phyloP scores from a whole-genome alignment of 2,888 invertebrate genomes.

The Clivina fossor region DNA sequence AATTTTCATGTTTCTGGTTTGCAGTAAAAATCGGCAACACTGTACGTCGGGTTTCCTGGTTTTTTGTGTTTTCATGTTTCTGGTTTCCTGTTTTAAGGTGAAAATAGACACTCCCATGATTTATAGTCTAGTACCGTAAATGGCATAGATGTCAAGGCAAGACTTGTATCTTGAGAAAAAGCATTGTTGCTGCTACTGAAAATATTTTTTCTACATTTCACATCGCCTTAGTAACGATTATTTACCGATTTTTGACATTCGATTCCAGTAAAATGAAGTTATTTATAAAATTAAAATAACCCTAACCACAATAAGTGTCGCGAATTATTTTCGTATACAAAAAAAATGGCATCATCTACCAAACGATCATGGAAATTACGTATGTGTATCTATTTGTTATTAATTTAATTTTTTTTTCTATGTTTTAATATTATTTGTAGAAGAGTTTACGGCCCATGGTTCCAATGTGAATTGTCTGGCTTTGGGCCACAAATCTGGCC shows the following conservation, averaged over 20 bases:
- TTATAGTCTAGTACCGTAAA: conserved; percentile 34
- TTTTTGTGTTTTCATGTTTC: too few relatives aligned
- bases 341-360: conserved; percentile 49
- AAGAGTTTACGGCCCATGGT: conserved; percentile 86
- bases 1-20: too few relatives aligned
- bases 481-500: conserved; percentile 86
- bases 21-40: too few relatives aligned
- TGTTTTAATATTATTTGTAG: too few relatives aligned
- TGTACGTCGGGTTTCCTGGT: too few relatives aligned
- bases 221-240: conserved; percentile 17
- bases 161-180: conserved; percentile 31
- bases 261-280: conserved; percentile 44
- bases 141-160: conserved; percentile 35
- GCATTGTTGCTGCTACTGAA: conserved; percentile 29
- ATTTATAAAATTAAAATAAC: conserved; percentile 46
- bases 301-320: conserved; percentile 40
- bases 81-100: too few relatives aligned
- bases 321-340: conserved; percentile 20
- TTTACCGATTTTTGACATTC: conserved; percentile 11
- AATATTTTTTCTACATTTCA: conserved; percentile 23
- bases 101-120: conserved; percentile 27
- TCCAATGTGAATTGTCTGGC: conserved; percentile 87
- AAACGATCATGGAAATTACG: conserved; percentile 83
- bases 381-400: conserved; percentile 56
- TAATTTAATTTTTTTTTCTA: too few relatives aligned